These are phyloP conservation scores for Zaprionus taronus DNA, from an alignment of 1,140 invertebrate genomes.

Conservation along the genomic window DNA sequence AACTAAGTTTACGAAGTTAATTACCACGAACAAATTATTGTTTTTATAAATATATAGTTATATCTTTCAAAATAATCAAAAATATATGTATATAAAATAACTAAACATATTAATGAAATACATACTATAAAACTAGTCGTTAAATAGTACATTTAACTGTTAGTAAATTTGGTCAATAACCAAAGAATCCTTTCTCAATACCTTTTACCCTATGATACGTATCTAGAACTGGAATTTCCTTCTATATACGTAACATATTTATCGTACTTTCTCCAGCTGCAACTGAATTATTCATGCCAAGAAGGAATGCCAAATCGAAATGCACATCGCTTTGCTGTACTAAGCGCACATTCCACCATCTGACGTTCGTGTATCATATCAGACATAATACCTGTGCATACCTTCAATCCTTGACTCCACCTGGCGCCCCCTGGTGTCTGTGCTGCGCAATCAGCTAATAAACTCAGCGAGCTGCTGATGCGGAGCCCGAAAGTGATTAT, in stretches of 20 bases:
- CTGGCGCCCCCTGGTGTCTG: neutral
- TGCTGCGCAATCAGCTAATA: constrained; percentile 31
- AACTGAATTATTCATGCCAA: neutral
- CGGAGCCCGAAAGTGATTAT: constrained; percentile 67
- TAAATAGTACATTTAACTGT: neutral
- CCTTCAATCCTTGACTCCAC: neutral
- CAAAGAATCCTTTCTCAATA: neutral
- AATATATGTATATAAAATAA: constrained; percentile 1
- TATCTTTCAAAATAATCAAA: neutral
- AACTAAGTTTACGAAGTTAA: no score
- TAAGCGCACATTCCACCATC: neutral
- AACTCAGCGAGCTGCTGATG: constrained; percentile 19
- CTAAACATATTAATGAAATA: neutral
- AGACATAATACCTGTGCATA: neutral
- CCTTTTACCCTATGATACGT: neutral
- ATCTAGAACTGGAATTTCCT: neutral
- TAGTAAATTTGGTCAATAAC: neutral
- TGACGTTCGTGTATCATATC: neutral
- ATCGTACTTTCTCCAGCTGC: neutral
- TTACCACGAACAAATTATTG: no score
- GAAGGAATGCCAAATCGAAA: neutral
- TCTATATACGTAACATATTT: neutral
- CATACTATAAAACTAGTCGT: neutral
- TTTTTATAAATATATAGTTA: no score
- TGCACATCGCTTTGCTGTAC: neutral